A percentile compares a stretch with the other conserved stretches of the same genome.
Evolutionary conservation across 2,888 invertebrate species (phyloP).

Genomic region (Minunthozetes semirufus): DNA sequence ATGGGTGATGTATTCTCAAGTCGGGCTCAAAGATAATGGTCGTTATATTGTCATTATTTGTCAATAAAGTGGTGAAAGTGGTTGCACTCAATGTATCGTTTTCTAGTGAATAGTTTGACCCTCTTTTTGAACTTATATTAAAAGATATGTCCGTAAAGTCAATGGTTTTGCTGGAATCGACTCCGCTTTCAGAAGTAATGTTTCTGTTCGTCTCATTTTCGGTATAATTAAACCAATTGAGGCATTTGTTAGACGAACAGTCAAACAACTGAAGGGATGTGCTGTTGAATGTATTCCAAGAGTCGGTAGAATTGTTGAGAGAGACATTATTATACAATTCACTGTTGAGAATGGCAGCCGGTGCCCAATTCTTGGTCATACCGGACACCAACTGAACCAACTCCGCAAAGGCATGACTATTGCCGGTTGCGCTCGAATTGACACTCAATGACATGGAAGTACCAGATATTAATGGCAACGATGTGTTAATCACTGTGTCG

Average conservation of each 20-base stretch:
- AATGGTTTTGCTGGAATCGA: not conserved
- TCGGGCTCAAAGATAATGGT: slow-evolving; percentile 33
- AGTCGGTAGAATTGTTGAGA: not conserved
- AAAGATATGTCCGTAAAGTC: not conserved
- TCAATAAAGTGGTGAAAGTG: not conserved
- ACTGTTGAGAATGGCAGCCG: not conserved
- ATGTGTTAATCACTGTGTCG: slow-evolving; percentile 5
- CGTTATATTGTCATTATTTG: not conserved
- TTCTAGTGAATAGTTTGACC: not conserved
- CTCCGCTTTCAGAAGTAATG: not conserved
- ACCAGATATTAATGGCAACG: not conserved
- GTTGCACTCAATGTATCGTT: not conserved
- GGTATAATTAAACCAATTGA: not conserved
- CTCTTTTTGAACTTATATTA: not conserved
- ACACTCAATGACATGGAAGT: not conserved
- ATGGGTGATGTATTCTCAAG: slow-evolving; percentile 37
- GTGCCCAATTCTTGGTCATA: not conserved
- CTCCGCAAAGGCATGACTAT: not conserved
- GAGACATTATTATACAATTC: not conserved
- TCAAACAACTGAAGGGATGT: not conserved
- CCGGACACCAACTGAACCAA: not conserved
- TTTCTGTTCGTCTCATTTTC: not conserved
- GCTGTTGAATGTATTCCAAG: not conserved
- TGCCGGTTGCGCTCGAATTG: not conserved
- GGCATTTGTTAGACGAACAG: not conserved